Evolutionary conservation across 2,113 vertebrate species (phyloP).

Genomic region (Channa argus): DNA sequence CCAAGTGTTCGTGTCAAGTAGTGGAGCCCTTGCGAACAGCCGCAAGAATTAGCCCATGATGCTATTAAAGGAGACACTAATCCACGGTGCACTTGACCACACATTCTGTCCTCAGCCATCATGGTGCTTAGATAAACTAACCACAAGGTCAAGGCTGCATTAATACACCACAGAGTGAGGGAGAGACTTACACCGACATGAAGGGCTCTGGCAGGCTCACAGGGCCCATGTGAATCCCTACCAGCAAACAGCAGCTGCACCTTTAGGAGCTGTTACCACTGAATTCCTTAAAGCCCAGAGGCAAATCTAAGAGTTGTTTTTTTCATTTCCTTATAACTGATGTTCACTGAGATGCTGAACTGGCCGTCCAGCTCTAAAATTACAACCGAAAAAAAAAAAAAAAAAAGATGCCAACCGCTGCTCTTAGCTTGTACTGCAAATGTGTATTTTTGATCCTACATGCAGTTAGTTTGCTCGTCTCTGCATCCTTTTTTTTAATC

Average conservation of each 20-base stretch:
- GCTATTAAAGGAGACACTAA: slow-evolving; percentile 78
- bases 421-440: slow-evolving; percentile 35
- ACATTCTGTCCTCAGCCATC: slow-evolving; percentile 57
- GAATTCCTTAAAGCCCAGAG: slow-evolving; percentile 39
- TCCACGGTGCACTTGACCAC: slow-evolving; percentile 74
- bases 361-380: slow-evolving; percentile 10
- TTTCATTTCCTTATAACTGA: slow-evolving; percentile 35
- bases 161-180: slow-evolving; percentile 28
- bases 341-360: slow-evolving; percentile 32
- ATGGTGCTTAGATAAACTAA: slow-evolving; percentile 58
- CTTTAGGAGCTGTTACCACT: slow-evolving; percentile 38
- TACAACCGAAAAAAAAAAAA: background rate
- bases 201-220: slow-evolving; percentile 26
- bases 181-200: slow-evolving; percentile 38
- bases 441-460: slow-evolving; percentile 50
- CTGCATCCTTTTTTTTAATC: slow-evolving; percentile 33
- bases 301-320: slow-evolving; percentile 4
- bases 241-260: slow-evolving; percentile 11
- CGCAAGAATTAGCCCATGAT: slow-evolving; percentile 69
- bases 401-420: background rate
- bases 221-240: slow-evolving; percentile 20
- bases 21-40: slow-evolving; percentile 64
- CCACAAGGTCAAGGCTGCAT: slow-evolving; percentile 65
- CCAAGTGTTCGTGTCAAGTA: slow-evolving; percentile 62
- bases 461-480: slow-evolving; percentile 42